phyloP scores from a whole-genome alignment of 2,113 vertebrate genomes.

The Ascaphus truei region DNA sequence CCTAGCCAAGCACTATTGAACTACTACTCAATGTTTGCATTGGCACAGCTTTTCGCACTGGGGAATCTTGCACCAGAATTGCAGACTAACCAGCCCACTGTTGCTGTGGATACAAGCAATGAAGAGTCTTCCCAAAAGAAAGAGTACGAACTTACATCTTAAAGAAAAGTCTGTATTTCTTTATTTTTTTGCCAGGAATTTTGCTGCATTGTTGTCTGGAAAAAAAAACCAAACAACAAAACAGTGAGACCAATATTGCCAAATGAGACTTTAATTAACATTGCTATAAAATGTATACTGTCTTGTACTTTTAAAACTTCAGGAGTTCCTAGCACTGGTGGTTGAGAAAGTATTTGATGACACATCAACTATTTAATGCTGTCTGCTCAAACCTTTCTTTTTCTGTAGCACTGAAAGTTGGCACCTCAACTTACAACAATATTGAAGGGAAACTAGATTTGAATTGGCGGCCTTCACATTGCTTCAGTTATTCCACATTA shows the following conservation, averaged over 20 bases:
- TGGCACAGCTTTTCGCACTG: neutral
- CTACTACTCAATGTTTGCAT: neutral
- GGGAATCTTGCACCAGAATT: neutral
- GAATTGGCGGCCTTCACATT: conserved; percentile 11
- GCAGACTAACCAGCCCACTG: neutral
- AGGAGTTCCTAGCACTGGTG: conserved; percentile 36
- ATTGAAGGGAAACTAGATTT: conserved; percentile 32
- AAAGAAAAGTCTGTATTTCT: neutral
- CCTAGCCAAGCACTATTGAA: neutral
- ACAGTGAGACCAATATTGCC: neutral
- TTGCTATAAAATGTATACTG: neutral
- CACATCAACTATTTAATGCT: conserved; percentile 38
- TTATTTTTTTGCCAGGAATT: neutral
- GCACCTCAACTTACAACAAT: conserved; percentile 39
- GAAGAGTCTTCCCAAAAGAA: neutral
- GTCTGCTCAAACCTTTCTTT: conserved; percentile 30
- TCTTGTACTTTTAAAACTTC: neutral
- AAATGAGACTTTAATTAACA: neutral
- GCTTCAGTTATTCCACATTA: conserved; percentile 30
- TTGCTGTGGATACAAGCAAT: neutral
- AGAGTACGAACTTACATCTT: neutral
- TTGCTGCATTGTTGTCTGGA: neutral
- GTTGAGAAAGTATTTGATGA: conserved; percentile 38
- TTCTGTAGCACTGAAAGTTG: conserved; percentile 39
- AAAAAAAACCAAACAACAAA: neutral